Evolutionary conservation across 2,797 vertebrate genomes (phyloP), one percentile per base, ranked within the genome.

Genomic region (Botia almorhae): DNA sequence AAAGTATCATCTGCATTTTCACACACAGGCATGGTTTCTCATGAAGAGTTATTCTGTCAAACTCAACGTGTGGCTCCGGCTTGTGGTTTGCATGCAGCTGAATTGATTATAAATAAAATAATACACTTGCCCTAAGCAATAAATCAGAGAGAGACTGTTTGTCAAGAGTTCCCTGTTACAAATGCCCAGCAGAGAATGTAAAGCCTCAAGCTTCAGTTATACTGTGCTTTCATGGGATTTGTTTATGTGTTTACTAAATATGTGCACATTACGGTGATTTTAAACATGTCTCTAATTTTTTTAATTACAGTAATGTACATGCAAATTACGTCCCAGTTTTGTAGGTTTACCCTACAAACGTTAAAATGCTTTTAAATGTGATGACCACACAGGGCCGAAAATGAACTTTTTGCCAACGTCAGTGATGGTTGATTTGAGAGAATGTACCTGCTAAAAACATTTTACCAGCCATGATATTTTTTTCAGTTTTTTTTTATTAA

Each of bases 121-220:
- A 84, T 86, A 83, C 53, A 46, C 50, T 74, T 83, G 63, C 69
- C 53, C 23, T 61, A 43, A 78, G 64, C 70, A 82, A 75, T 73
- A 87, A 85, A 74, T 82, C 58, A 81, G 73, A 69, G 80, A n/a
- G 53, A 67, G 53, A 74, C 80, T 81, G 74, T 84, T 82, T 81
- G 76, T 81, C 76, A 76, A 80, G 70, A 43, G 64, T 69, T 81
- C 53, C 77, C 80, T 82, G 67, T 80, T 65, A 74, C 26, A 78
- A 73, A 33, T 64, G 69, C 63, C 48, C 33, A 26, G 75, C 65
- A 78, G 68, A 75, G 56, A 84, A 73, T 76, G 58, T 60, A 77
- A 69, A 58, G 63, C 78, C 11, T 78, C 46, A 16, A 53, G 51
- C 60, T 70, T 13, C 26, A 55, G 53, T 81, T 23, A 69, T n/a